phyloP scores from a whole-genome alignment of 2,888 invertebrate species.

The Eristalis arbustorum region DNA sequence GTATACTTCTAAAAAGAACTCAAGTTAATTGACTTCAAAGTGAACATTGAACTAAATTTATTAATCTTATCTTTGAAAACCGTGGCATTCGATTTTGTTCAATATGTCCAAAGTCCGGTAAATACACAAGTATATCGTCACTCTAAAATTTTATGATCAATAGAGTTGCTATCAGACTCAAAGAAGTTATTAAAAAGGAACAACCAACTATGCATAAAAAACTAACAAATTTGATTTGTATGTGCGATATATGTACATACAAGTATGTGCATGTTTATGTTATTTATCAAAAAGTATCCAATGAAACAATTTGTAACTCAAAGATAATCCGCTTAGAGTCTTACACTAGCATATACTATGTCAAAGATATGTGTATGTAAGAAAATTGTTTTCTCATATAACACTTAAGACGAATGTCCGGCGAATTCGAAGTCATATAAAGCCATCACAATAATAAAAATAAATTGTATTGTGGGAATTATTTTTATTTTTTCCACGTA shows the following conservation, averaged over 20 bases:
- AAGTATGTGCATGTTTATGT: not conserved
- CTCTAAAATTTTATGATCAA: constrained; percentile 16
- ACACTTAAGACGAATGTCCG: not conserved
- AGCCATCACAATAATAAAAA: not conserved
- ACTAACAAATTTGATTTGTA: not conserved
- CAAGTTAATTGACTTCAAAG: not conserved
- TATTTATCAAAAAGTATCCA: not conserved
- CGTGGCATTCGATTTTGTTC: not conserved
- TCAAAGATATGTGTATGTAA: not conserved
- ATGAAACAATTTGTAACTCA: not conserved
- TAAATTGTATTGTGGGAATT: not conserved
- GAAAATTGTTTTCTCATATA: not conserved
- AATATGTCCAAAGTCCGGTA: constrained; percentile 32
- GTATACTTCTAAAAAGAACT: not conserved
- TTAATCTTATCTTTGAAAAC: constrained; percentile 49
- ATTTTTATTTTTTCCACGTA: not conserved
- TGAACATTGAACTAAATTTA: constrained; percentile 54
- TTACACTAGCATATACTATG: not conserved
- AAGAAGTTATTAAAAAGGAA: not conserved
- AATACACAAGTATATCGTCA: constrained; percentile 10
- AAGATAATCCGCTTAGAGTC: not conserved
- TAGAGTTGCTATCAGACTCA: not conserved
- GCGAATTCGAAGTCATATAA: not conserved
- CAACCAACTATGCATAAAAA: not conserved
- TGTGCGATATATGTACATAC: not conserved